Base-by-base conservation (phyloP, 1,140 invertebrate genomes). In the Drosophila pseudoobscura region DNA sequence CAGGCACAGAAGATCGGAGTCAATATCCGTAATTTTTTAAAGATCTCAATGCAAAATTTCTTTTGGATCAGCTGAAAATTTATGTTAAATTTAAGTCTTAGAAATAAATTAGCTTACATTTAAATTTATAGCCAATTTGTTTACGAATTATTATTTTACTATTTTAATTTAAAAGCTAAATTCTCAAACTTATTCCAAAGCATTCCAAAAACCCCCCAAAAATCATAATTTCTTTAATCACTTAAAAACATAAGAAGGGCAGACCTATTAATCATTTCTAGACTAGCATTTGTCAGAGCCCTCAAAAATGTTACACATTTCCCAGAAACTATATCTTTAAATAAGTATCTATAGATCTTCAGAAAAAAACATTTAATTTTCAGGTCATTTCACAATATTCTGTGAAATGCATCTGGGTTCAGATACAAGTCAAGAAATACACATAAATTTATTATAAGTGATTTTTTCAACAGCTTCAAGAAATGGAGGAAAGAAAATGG, bases 371-470 rank as follows among this genome's bases (percentile, higher is more conserved):
- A 20, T 69, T 44, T 69, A 50, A 43, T 43, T 69, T 69, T 1
- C 24, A 56, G 49, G 63, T 35, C 56, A 26, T 20, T 49, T 31
- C 45, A 50, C 44, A 57, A 69, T 69, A 51, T 31, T 41, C 51
- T 74, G 53, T 52, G 47, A 71, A 71, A 69, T 69, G 51, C 63
- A 56, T 69, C 31, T 47, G 1, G 35, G 35, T 39, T 39, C 35
- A 39, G 35, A 4, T 39, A 13, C 29, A 59, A 70, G 70, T 46
- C 73, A 77, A 87, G 82, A 80, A 74, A 87, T 77, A 77, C 64
- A 63, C 63, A 70, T 80, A 56, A 78, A 85, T 82, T 80, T 59
- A 66, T 82, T 78, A 45, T 46, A 56, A 50, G 44, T 49, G 43
- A 62, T 61, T 57, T 15, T 71, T 45, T 45, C 57, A 69, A 52